Evolutionary conservation across 2,888 invertebrate genomes (phyloP), one percentile per base, ranked within the genome.

Genomic region (Steromphala cineraria): DNA sequence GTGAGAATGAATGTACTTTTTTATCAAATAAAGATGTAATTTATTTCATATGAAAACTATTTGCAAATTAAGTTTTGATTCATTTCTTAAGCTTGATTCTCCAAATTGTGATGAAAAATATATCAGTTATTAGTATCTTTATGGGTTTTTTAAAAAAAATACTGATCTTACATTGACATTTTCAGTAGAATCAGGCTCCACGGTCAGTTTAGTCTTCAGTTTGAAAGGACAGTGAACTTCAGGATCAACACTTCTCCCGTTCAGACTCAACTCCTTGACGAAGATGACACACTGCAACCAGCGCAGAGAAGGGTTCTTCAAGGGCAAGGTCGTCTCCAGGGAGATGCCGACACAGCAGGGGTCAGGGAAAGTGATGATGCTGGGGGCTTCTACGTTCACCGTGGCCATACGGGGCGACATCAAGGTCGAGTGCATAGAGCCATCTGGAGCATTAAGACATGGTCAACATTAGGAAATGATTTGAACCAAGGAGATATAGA

Each of bases 321-420:
- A 79, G 1, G 88, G 85, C 7, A 91, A 82, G 8, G 81, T 75
- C 46, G 86, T 85, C 24, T 85, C 87, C 31, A 83, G 81, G 2
- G 90, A 88, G 46, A 91, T 88, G 0, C 91, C 92, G 3, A 91
- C 86, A 84, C 90, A 91, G 81, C 90, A 90, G 13, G 87, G 88
- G 15, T 89, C 88, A 15, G 84, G 56, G 76, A 91, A 89, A 21
- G 85, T 82, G 24, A 91, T 82, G 15, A 88, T 85, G 15, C 84
- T 81, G n/a, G 90, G 90, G 4, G 87, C 88, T 8, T 87, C 85
- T 28, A 84, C 77, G 24, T 31, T 40, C 24, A 67, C 40, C n/a
- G 67, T 74, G 21, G 75, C 13, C 71, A 71, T 31, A 2, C 40
- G 31, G 8, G 71, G 71, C 15, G 71, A 36, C 36, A 40, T 40